Evolutionary conservation across 2,797 vertebrate genomes (phyloP).

Genomic region (Poeciliopsis paucimaculata): DNA sequence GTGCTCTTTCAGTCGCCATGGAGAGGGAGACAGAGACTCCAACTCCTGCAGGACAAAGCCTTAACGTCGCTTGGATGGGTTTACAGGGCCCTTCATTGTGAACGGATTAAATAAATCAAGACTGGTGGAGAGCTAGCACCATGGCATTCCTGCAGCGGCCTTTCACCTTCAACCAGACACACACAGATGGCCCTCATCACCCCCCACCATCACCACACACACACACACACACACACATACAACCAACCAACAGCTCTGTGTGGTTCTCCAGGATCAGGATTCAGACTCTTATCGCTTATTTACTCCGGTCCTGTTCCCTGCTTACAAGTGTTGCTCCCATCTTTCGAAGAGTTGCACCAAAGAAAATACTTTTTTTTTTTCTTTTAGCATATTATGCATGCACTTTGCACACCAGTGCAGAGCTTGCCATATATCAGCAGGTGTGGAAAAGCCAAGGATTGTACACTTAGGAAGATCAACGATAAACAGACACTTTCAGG

Average conservation of each 20-base stretch:
- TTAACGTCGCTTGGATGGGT: slow-evolving; percentile 71
- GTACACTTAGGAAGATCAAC: not conserved
- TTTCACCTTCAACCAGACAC: slow-evolving; percentile 66
- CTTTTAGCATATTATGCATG: not conserved
- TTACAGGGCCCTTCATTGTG: slow-evolving; percentile 76
- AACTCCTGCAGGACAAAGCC: slow-evolving; percentile 78
- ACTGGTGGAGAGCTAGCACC: slow-evolving; percentile 60
- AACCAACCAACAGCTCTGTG: slow-evolving; percentile 54
- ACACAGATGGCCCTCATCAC: slow-evolving; percentile 57
- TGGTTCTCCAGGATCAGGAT: slow-evolving; percentile 48
- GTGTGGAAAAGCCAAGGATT: not conserved
- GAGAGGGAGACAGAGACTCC: slow-evolving; percentile 75
- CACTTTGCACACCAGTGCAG: not conserved
- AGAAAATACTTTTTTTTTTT: not conserved
- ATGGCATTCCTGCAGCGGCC: slow-evolving; percentile 50
- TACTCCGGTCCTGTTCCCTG: not conserved
- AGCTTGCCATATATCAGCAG: not conserved
- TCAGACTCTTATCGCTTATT: not conserved
- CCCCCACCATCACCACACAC: slow-evolving; percentile 7
- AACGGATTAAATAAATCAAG: slow-evolving; percentile 82
- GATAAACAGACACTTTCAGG: not conserved
- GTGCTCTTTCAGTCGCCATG: slow-evolving; percentile 77
- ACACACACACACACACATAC: not conserved
- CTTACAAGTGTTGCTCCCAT: not conserved
- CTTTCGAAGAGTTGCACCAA: not conserved